phyloP scores from a whole-genome alignment of 2,113 vertebrate genomes.

The Corynorhinus townsendii region DNA sequence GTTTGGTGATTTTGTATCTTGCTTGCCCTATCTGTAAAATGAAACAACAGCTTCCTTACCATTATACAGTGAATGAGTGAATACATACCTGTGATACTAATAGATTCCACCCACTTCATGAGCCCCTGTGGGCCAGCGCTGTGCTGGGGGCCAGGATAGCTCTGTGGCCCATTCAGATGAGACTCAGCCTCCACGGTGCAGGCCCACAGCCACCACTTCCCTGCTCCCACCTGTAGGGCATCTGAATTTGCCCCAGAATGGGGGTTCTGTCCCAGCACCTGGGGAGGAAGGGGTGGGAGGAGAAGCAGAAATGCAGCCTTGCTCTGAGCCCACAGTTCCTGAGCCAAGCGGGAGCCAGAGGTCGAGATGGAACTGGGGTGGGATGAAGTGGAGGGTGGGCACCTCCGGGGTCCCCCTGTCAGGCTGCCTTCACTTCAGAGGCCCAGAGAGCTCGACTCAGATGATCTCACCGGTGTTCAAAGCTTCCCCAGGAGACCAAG shows the following conservation, averaged over 20 bases:
- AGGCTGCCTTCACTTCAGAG: constrained; percentile 9
- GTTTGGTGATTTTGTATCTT: neutral
- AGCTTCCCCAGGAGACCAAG: constrained; percentile 18
- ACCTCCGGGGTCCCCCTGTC: neutral
- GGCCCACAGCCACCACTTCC: neutral
- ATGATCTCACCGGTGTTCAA: constrained; percentile 31
- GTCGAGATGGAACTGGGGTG: neutral
- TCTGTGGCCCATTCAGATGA: neutral
- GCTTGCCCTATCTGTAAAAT: neutral
- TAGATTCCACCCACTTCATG: neutral
- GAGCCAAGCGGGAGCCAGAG: neutral
- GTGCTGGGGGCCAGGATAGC: neutral
- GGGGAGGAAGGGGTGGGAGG: neutral
- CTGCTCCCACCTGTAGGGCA: neutral
- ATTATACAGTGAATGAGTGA: neutral
- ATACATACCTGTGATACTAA: neutral
- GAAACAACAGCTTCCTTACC: neutral
- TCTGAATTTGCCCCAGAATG: fast-evolving
- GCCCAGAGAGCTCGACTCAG: neutral
- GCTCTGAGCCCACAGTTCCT: neutral
- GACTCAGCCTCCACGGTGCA: fast-evolving
- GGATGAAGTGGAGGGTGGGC: neutral
- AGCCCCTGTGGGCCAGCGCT: neutral
- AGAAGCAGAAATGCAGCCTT: neutral
- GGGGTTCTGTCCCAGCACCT: neutral